Percentiles rank a stretch among this genome's conserved stretches.
Conservation (phyloP, 1,140 invertebrate species). For the Asobara japonica region DNA sequence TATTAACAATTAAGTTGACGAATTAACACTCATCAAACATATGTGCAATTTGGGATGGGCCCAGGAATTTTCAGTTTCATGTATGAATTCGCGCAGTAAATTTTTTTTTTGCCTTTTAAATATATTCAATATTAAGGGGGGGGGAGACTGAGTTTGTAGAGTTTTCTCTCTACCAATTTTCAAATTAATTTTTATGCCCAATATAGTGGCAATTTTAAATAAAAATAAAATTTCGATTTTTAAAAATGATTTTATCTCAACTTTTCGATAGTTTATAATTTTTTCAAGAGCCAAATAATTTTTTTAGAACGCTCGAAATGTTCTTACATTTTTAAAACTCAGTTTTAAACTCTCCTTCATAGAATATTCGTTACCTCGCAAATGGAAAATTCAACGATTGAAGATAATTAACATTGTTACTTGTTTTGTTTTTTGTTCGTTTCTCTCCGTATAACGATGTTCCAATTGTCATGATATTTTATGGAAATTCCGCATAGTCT, state of each 20-base stretch:
- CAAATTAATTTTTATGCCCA: too few relatives aligned
- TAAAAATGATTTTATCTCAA: too few relatives aligned
- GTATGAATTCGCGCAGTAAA: neutral
- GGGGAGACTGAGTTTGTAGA: too few relatives aligned
- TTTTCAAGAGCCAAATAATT: too few relatives aligned
- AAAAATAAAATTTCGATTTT: too few relatives aligned
- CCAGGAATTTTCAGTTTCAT: neutral
- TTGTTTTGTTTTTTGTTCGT: constrained; percentile 4
- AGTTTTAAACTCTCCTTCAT: too few relatives aligned
- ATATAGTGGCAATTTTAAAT: too few relatives aligned
- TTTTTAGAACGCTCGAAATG: too few relatives aligned
- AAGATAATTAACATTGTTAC: neutral
- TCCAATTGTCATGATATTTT: constrained; percentile 4
- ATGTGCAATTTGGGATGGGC: neutral
- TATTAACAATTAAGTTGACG: constrained; percentile 41
- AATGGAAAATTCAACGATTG: neutral
- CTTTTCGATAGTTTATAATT: too few relatives aligned
- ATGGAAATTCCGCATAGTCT: neutral
- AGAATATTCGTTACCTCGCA: constrained; percentile 30
- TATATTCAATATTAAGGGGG: too few relatives aligned
- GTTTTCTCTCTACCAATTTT: too few relatives aligned
- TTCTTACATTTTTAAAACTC: too few relatives aligned
- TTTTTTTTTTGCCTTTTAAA: neutral
- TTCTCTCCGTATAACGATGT: constrained; percentile 1
- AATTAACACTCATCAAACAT: neutral